Evolutionary conservation across 2,888 invertebrate genomes (phyloP).

Genomic region (Apotomis turbidana): DNA sequence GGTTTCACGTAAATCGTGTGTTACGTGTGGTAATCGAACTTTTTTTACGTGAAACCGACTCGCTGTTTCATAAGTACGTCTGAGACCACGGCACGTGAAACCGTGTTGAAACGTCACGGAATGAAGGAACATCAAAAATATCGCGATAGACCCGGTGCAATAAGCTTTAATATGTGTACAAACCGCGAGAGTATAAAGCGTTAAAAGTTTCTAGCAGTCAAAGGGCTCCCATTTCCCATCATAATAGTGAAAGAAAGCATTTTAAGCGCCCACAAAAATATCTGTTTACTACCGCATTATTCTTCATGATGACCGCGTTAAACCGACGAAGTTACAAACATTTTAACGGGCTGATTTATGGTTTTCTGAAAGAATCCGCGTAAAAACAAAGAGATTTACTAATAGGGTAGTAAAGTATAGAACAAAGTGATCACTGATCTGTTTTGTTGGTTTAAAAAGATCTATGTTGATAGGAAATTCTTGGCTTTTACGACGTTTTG

Average conservation of each 20-base stretch:
- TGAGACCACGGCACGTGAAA: too few species aligned
- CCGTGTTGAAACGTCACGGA: too few species aligned
- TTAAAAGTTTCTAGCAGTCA: too few species aligned
- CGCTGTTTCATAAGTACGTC: too few species aligned
- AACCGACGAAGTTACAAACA: slow-evolving; percentile 51
- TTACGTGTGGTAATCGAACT: too few species aligned
- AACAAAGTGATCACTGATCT: slow-evolving; percentile 63
- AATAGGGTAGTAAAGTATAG: slow-evolving; percentile 56
- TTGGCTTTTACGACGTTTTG: background rate
- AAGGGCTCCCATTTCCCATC: background rate
- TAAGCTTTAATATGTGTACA: too few species aligned
- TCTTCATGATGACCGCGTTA: slow-evolving; percentile 54
- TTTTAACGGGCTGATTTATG: slow-evolving; percentile 57
- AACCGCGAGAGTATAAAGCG: too few species aligned
- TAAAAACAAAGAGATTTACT: slow-evolving; percentile 48
- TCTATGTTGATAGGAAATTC: background rate
- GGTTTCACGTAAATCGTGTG: too few species aligned
- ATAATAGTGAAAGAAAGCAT: slow-evolving; percentile 17
- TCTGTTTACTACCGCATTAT: slow-evolving; percentile 55
- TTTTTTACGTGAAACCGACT: too few species aligned
- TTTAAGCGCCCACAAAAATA: slow-evolving; percentile 41
- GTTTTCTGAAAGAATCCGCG: slow-evolving; percentile 56
- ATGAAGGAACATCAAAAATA: background rate
- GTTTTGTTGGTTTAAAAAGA: background rate
- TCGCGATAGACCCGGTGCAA: background rate